A percentile compares a stretch with the other conserved stretches of the same genome.
Conservation (phyloP, 2,113 vertebrate genomes). For the Bubo scandiacus region DNA sequence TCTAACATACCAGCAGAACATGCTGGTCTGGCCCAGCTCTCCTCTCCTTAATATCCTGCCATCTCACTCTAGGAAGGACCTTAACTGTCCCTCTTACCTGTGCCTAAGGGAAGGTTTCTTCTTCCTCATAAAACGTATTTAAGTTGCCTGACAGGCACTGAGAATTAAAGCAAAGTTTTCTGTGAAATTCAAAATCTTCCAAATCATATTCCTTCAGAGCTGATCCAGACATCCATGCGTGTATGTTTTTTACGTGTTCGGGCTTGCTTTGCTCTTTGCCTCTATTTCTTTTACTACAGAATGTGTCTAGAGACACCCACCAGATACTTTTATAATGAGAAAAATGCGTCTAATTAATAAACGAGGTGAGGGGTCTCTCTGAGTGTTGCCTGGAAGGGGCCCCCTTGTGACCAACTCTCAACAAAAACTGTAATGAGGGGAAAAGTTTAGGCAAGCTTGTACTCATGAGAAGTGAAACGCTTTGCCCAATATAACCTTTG, state of each 20-base stretch:
- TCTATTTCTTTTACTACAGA: not conserved
- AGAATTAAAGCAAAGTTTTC: not conserved
- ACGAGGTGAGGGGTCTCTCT: not conserved
- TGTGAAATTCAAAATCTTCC: not conserved
- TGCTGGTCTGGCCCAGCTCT: not conserved
- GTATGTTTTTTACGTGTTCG: not conserved
- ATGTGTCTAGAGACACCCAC: not conserved
- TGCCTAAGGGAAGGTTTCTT: not conserved
- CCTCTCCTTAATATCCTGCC: not conserved
- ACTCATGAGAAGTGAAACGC: not conserved
- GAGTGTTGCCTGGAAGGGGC: not conserved
- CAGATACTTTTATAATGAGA: not conserved
- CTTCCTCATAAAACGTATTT: not conserved
- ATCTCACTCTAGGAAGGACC: not conserved
- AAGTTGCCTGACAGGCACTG: not conserved
- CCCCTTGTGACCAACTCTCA: not conserved
- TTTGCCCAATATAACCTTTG: not conserved
- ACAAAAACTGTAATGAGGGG: not conserved
- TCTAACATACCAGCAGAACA: not conserved
- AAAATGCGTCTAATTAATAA: not conserved
- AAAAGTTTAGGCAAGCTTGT: not conserved
- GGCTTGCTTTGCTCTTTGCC: not conserved
- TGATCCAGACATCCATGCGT: not conserved
- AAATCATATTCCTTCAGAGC: not conserved
- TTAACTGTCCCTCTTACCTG: not conserved